Evolutionary conservation across 2,113 vertebrate genomes (phyloP), one percentile per base, ranked within the genome.

Genomic region (Aramus guarauna): DNA sequence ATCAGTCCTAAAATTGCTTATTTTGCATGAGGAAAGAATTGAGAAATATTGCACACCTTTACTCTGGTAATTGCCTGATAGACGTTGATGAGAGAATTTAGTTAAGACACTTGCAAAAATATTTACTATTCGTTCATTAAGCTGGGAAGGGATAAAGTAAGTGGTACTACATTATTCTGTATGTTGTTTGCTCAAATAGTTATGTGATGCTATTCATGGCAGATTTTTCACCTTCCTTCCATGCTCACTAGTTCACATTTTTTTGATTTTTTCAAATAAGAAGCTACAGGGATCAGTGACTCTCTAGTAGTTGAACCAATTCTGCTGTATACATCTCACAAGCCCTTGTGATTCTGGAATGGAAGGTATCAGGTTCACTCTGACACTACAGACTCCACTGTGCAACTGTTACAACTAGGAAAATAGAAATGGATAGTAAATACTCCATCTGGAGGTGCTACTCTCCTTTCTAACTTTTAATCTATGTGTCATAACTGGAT

Each of bases 261-360:
- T 52, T 91, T 48, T 76, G 11, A 30, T 48, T 76, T 29, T 56
- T 27, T 39, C 37, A 45, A 34, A 15, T 9, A 9, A 73, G 41
- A 20, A 71, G 58, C 68, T n/a, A 10, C 27, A 32, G 27, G 77
- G 45, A 34, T 26, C 26, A n/a, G 34, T 15, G 26, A 20, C 11
- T 58, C 53, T 50, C 36, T 6, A n/a, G 36, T 2, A 60, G 30
- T 2, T 39, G 85, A 41, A 15, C 53, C 48, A 63, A 2, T 37
- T 52, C n/a, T 45, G 81, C 75, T 69, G 34, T 14, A 17, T 3
- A 55, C 0, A 0, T 27, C 48, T 24, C 1, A 1, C 59, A n/a
- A 30, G n/a, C 45, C 18, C 52, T 5, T 29, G 43, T 8, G 5
- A 7, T 32, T 50, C 59, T 47, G 68, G 27, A 66, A 3, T 3